A percentile compares a stretch with the other conserved stretches of the same genome.
Evolutionary conservation across 2,888 invertebrate genomes (phyloP).

Genomic region (Dicroscelio sp.): DNA sequence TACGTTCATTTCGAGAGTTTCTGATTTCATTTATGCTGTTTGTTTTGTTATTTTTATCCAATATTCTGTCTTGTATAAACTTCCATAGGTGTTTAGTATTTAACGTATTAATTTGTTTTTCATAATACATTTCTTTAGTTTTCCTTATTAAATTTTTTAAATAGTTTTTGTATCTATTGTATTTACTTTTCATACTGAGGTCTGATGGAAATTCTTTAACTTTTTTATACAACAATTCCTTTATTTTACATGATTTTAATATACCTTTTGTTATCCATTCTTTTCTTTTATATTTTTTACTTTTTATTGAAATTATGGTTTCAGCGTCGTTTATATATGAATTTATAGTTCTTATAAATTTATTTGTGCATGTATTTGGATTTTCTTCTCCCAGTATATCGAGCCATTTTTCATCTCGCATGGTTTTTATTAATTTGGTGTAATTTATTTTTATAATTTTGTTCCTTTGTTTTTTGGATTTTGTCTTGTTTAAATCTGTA

Average conservation of each 20-base stretch:
- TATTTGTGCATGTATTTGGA: background rate
- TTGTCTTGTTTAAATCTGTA: no score
- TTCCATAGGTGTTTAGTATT: conserved; percentile 18
- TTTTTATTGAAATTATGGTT: background rate
- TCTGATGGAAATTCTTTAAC: background rate
- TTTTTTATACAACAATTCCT: conserved; percentile 9
- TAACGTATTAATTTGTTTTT: background rate
- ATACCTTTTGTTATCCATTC: conserved; percentile 26
- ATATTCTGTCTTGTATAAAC: conserved; percentile 2
- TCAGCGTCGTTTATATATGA: background rate
- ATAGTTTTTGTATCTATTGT: background rate
- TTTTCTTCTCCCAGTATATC: background rate
- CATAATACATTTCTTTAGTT: conserved; percentile 1
- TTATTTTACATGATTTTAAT: conserved; percentile 4
- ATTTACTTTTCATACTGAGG: background rate
- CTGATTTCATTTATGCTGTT: no score
- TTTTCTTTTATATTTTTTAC: background rate
- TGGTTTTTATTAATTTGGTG: background rate
- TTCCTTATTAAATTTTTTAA: background rate
- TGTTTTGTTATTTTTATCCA: background rate
- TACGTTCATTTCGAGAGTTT: no score
- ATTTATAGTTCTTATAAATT: background rate
- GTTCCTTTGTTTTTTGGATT: background rate
- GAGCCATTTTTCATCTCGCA: background rate
- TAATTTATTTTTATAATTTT: background rate